Base-by-base conservation (phyloP, 2,797 vertebrate genomes). In the Acrossocheilus wenchowensis region DNA sequence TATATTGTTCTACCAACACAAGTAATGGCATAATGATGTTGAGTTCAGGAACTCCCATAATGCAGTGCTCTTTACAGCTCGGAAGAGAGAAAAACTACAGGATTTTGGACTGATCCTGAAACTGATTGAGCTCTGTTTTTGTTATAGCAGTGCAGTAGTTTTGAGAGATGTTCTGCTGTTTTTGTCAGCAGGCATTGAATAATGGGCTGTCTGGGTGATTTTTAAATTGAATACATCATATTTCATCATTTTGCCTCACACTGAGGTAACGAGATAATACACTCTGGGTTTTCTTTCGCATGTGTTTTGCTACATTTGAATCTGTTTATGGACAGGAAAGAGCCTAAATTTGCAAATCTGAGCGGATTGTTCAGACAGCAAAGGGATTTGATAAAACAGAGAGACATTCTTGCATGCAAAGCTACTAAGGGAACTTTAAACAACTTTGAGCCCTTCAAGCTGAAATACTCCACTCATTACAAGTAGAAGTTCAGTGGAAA, bases 201-300 rank as follows among this genome's bases (percentile, higher is more conserved):
- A 68, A 84, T 78, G 73, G 73, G 15, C 73, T 78, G 83, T 78
- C 73, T 68, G 73, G 45, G 62, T 78, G 73, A 84, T 78, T 84
- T 66, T 78, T 26, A 78, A 78, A 78, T 78, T 41, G 73, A 84
- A 69, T 84, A 68, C 74, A 69, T 84, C 83, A 84, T 84, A 78
- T 78, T 84, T 78, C 62, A 78, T 84, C 45, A 69, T 84, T 84
- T 77, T 68, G 45, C 60, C 48, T 41, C 48, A 43, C 48, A 6
- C 23, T 54, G 19, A 69, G 74, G 73, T 84, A 78, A 84, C 36
- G 7, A 54, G 60, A 75, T 78, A 69, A 84, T 78, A 78, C 14
- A 84, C 74, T 78, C 60, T 66, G 10, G 60, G 5, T 23, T 54
- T 52, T 52, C 17, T 84, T 48, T 45, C 39, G 43, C 34, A 57